Conservation (phyloP, 2,113 vertebrate species). For the Diadophis punctatus region DNA sequence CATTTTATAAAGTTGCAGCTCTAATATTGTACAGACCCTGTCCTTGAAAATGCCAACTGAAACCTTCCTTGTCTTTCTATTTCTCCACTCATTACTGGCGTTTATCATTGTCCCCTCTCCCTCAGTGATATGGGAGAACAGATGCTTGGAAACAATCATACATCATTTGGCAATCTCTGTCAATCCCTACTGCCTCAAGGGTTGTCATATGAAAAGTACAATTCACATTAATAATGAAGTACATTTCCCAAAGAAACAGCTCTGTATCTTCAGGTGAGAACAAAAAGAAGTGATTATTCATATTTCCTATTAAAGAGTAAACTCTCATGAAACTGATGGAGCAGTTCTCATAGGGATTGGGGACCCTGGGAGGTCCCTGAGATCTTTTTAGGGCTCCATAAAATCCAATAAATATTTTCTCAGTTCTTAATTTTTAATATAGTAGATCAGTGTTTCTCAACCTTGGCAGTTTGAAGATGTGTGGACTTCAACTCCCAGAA, state of each 20-base stretch:
- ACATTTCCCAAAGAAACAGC: constrained; percentile 60
- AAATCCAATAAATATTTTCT: not conserved
- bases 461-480: no score
- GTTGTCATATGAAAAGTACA: constrained; percentile 61
- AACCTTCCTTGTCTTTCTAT: constrained; percentile 38
- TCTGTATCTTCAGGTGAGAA: constrained; percentile 61
- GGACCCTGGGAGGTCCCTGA: not conserved
- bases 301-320: constrained; percentile 59
- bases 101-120: constrained; percentile 62
- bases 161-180: constrained; percentile 60
- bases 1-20: not conserved
- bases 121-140: constrained; percentile 61
- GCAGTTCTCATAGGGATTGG: not conserved
- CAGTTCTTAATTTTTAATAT: not conserved
- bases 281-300: constrained; percentile 57
- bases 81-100: constrained; percentile 32
- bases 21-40: not conserved
- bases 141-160: constrained; percentile 62
- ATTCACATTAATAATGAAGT: constrained; percentile 67
- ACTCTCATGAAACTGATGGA: constrained; percentile 50
- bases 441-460: no score
- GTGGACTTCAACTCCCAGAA: no score
- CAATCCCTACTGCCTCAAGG: constrained; percentile 61
- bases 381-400: not conserved
- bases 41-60: constrained; percentile 44